Evolutionary conservation across 1,140 invertebrate species (phyloP).

Genomic region (Triops cancriformis): DNA sequence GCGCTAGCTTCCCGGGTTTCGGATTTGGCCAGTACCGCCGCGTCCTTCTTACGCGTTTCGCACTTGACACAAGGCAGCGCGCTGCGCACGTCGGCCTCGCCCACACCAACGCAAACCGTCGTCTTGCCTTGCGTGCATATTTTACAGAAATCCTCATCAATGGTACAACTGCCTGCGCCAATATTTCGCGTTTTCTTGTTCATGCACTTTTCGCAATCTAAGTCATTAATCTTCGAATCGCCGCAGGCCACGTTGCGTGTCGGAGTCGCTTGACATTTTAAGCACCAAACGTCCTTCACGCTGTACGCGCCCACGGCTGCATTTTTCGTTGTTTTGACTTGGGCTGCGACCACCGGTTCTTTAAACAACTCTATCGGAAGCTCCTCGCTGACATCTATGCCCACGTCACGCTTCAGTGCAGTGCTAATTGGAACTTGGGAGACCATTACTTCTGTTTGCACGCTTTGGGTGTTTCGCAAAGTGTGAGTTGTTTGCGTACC

Average conservation of each 20-base stretch:
- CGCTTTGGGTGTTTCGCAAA: not conserved
- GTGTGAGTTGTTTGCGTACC: not conserved
- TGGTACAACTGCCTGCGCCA: slow-evolving; percentile 36
- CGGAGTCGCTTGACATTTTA: slow-evolving; percentile 27
- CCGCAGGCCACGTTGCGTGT: slow-evolving; percentile 42
- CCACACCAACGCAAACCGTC: slow-evolving; percentile 36
- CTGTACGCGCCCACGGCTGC: not conserved
- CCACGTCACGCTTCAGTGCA: not conserved
- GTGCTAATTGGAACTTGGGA: not conserved
- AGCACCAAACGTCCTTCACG: slow-evolving; percentile 1
- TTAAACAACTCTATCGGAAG: not conserved
- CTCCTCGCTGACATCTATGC: not conserved
- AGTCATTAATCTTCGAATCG: slow-evolving; percentile 41
- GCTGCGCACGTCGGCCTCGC: slow-evolving; percentile 33
- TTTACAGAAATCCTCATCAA: slow-evolving; percentile 30
- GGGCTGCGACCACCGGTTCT: not conserved
- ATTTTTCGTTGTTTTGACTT: not conserved
- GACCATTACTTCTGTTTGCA: not conserved
- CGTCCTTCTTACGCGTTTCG: slow-evolving; percentile 6
- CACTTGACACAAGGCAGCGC: slow-evolving; percentile 27
- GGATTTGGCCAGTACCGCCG: slow-evolving; percentile 17
- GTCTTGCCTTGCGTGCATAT: slow-evolving; percentile 32
- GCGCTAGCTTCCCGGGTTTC: slow-evolving; percentile 10
- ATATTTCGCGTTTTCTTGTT: slow-evolving; percentile 39
- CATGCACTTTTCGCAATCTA: slow-evolving; percentile 45